Percentiles rank a stretch among this genome's conserved stretches.
These are phyloP conservation scores for Cnemophilus loriae DNA, from an alignment of 2,113 vertebrate genomes.

Conservation along the genomic window DNA sequence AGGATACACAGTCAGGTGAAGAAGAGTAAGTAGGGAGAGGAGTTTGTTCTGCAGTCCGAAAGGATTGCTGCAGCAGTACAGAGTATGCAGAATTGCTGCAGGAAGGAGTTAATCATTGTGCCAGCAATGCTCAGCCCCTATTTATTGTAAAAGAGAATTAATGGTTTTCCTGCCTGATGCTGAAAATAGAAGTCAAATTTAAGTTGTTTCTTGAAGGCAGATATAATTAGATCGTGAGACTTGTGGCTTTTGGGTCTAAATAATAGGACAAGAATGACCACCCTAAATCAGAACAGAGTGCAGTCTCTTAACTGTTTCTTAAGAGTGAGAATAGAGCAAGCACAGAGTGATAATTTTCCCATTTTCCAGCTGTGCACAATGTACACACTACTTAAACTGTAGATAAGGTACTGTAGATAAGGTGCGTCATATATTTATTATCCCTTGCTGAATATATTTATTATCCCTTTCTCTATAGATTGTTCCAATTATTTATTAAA, in stretches of 20 bases:
- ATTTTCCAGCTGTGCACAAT: not conserved
- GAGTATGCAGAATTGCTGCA: not conserved
- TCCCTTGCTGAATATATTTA: not conserved
- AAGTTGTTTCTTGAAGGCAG: conserved; percentile 47
- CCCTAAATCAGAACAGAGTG: not conserved
- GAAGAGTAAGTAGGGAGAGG: not conserved
- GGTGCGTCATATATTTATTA: not conserved
- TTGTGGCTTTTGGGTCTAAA: conserved; percentile 30
- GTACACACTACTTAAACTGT: not conserved
- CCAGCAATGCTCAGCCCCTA: not conserved
- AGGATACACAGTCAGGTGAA: not conserved
- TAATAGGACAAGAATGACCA: not conserved
- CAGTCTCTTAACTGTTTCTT: not conserved
- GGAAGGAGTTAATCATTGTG: conserved; percentile 45
- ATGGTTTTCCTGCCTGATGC: conserved; percentile 22
- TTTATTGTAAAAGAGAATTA: conserved; percentile 28
- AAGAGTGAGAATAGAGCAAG: not conserved
- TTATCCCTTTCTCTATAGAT: not conserved
- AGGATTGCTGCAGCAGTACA: not conserved
- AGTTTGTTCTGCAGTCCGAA: not conserved
- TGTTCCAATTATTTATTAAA: not conserved
- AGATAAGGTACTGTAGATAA: not conserved
- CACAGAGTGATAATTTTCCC: not conserved
- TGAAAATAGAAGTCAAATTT: conserved; percentile 50
- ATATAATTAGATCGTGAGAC: conserved; percentile 40